phyloP scores from a whole-genome alignment of 2,888 invertebrate genomes.

The Magallana nippona region DNA sequence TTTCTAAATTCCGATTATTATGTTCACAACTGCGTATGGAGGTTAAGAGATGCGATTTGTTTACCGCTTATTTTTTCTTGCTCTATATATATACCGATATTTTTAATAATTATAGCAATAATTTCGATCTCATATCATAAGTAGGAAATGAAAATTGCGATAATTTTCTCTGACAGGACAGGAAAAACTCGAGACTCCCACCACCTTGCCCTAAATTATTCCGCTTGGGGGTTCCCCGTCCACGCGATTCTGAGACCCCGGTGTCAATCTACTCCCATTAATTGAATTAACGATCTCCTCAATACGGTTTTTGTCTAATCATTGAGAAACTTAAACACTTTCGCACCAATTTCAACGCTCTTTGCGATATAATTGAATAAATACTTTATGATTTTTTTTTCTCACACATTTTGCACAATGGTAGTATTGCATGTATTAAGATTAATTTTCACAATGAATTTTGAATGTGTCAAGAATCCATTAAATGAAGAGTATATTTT shows the following conservation, averaged over 20 bases:
- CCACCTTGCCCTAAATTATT: not conserved
- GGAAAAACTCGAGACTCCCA: slow-evolving; percentile 10
- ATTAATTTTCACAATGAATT: not conserved
- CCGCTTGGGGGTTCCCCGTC: not conserved
- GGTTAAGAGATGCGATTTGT: too few relatives aligned
- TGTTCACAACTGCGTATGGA: too few relatives aligned
- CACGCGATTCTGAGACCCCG: not conserved
- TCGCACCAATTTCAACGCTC: not conserved
- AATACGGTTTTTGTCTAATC: slow-evolving; percentile 22
- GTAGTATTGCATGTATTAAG: not conserved
- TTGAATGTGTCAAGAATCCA: not conserved
- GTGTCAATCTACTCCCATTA: slow-evolving; percentile 18
- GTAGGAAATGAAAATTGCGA: not conserved
- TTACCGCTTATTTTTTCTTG: too few relatives aligned
- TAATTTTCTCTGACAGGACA: slow-evolving; percentile 8
- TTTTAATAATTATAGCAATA: not conserved
- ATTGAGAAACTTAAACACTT: not conserved
- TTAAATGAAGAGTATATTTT: not conserved
- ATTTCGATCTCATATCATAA: not conserved
- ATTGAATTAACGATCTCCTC: not conserved
- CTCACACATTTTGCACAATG: not conserved
- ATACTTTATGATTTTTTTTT: not conserved
- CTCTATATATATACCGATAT: not conserved
- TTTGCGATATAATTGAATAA: not conserved
- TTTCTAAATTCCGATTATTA: too few relatives aligned